These are phyloP conservation scores for Girardinichthys multiradiatus DNA, from an alignment of 2,113 vertebrate genomes.

Conservation along the genomic window DNA sequence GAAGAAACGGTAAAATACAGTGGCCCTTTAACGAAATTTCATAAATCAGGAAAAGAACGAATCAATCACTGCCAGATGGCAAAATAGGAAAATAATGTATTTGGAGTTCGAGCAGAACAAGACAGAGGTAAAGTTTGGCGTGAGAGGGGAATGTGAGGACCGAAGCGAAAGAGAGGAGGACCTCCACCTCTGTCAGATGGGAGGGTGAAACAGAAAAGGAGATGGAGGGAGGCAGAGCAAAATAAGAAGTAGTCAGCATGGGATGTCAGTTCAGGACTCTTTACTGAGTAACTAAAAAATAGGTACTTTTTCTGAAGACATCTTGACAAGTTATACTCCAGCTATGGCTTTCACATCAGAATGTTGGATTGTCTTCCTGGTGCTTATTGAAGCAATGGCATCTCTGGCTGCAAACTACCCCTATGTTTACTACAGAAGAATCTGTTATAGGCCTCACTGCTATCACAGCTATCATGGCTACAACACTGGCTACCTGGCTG, in stretches of 20 bases:
- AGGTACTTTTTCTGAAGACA: constrained; percentile 7
- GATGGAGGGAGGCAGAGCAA: constrained; percentile 40
- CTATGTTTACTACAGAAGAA: constrained; percentile 82
- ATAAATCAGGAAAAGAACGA: constrained; percentile 20
- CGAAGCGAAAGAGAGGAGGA: constrained; percentile 45
- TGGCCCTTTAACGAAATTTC: not conserved
- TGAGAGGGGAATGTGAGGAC: constrained; percentile 21
- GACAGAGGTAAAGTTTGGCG: constrained; percentile 12
- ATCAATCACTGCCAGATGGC: constrained; percentile 4
- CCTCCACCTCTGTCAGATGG: constrained; percentile 49
- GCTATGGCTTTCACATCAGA: constrained; percentile 53
- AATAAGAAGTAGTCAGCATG: constrained; percentile 31
- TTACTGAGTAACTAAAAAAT: not conserved
- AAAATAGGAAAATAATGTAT: constrained; percentile 11
- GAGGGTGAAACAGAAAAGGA: constrained; percentile 57
- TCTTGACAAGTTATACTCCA: constrained; percentile 1
- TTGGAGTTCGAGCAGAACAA: constrained; percentile 7
- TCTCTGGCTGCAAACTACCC: constrained; percentile 67
- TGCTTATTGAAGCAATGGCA: constrained; percentile 63
- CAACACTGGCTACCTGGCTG: constrained; percentile 50
- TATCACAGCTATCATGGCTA: constrained; percentile 75
- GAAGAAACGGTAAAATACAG: constrained; percentile 39
- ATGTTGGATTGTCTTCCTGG: constrained; percentile 65
- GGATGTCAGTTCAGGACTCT: constrained; percentile 33
- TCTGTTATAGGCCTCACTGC: constrained; percentile 85